Conservation (phyloP, 2,113 vertebrate species). For the Steatornis caripensis region DNA sequence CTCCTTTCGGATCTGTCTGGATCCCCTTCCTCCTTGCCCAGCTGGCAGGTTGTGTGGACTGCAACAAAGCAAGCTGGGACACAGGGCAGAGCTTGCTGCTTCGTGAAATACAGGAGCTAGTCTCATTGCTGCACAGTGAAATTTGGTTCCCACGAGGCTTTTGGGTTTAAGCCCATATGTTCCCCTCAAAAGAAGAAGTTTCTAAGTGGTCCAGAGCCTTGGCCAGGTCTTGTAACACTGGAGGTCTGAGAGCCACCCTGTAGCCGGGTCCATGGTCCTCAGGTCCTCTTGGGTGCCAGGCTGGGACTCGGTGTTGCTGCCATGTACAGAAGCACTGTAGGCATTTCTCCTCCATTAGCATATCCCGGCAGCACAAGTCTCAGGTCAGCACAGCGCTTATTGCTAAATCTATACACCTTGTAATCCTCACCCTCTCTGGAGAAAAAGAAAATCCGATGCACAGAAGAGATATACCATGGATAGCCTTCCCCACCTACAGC, state of each 20-base stretch:
- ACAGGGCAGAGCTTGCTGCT: neutral
- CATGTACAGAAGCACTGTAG: neutral
- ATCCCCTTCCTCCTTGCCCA: neutral
- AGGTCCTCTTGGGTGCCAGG: neutral
- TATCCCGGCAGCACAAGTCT: neutral
- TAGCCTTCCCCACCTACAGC: neutral
- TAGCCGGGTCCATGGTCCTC: neutral
- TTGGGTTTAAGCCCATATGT: neutral
- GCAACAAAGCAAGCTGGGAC: neutral
- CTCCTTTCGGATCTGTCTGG: neutral
- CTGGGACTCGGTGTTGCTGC: neutral
- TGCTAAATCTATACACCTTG: constrained; percentile 17
- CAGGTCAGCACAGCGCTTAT: rapidly evolving
- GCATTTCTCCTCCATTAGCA: neutral
- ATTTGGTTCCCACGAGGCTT: neutral
- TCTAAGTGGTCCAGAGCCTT: neutral
- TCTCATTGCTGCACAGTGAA: neutral
- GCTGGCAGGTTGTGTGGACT: neutral
- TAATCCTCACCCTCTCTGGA: neutral
- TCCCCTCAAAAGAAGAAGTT: neutral
- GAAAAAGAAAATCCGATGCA: neutral
- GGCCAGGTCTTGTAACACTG: neutral
- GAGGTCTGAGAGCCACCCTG: neutral
- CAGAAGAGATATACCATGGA: neutral
- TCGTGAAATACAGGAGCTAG: neutral